phyloP scores from a whole-genome alignment of 2,888 invertebrate species.

The Drosophila anomalata region DNA sequence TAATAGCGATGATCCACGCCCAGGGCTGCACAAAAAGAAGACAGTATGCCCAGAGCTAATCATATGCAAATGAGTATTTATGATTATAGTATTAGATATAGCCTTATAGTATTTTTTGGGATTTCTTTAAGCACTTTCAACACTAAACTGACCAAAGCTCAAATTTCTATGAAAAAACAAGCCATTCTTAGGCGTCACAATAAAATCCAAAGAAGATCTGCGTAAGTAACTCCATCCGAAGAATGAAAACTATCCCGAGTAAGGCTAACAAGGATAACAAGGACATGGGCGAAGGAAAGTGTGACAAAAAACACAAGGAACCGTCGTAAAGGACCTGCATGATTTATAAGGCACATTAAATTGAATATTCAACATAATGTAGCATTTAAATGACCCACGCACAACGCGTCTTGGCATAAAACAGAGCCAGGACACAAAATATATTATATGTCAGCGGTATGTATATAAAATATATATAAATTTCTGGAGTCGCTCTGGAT shows the following conservation, averaged over 20 bases:
- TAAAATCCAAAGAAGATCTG: too few relatives aligned
- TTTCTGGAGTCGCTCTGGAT: neutral
- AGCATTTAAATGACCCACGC: constrained; percentile 72
- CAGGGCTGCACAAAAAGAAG: neutral
- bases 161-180: too few relatives aligned
- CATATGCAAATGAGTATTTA: neutral
- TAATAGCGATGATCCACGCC: too few relatives aligned
- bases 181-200: too few relatives aligned
- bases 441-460: neutral
- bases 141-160: too few relatives aligned
- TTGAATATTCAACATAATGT: constrained; percentile 77
- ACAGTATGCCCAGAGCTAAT: neutral
- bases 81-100: too few relatives aligned
- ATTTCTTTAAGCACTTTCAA: too few relatives aligned
- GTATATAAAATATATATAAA: constrained; percentile 15
- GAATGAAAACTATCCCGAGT: neutral
- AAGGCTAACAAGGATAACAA: neutral
- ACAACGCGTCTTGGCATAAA: constrained; percentile 33
- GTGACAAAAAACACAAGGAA: constrained; percentile 28
- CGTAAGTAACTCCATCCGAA: neutral
- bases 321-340: constrained; percentile 63
- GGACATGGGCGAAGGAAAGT: constrained; percentile 6
- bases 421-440: constrained; percentile 14
- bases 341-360: constrained; percentile 77
- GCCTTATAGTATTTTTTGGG: too few relatives aligned